These are phyloP conservation scores for Salvator merianae DNA, from an alignment of 2,113 vertebrate genomes.

Conservation along the genomic window DNA sequence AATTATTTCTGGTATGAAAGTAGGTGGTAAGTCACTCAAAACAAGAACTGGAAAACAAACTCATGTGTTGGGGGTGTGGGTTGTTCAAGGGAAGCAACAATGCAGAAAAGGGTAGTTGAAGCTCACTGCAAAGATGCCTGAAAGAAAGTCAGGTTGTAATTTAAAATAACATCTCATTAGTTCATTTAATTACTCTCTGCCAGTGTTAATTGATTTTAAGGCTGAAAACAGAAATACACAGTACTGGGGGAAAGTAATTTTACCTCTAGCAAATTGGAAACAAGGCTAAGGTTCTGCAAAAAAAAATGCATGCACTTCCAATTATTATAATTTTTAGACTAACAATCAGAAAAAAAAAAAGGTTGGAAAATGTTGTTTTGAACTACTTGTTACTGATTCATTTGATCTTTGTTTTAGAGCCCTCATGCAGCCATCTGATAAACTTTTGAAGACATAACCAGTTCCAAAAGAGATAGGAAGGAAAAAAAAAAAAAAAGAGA, in stretches of 20 bases:
- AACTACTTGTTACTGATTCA: no score
- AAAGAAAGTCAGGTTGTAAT: slow-evolving; percentile 65
- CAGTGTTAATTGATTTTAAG: slow-evolving; percentile 72
- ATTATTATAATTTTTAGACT: neutral
- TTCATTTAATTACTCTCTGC: slow-evolving; percentile 73
- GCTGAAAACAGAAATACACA: slow-evolving; percentile 55
- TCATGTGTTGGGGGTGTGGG: neutral
- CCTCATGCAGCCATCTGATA: no score
- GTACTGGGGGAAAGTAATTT: slow-evolving; percentile 47
- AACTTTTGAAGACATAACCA: no score
- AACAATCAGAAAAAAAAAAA: no score
- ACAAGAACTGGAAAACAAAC: slow-evolving; percentile 43
- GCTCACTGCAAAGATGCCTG: slow-evolving; percentile 54
- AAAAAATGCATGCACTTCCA: neutral
- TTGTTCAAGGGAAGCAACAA: slow-evolving; percentile 42
- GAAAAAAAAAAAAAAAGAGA: no score
- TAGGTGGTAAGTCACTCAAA: slow-evolving; percentile 53
- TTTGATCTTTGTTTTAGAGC: no score
- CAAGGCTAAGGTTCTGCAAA: slow-evolving; percentile 24
- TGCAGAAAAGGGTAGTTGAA: slow-evolving; percentile 45
- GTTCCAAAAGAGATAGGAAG: no score
- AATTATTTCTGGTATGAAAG: slow-evolving; percentile 52
- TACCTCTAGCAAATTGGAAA: slow-evolving; percentile 43
- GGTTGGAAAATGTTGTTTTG: no score
- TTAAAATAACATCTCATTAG: slow-evolving; percentile 77